A percentile compares a stretch with the other conserved stretches of the same genome.
Evolutionary conservation across 2,888 invertebrate species (phyloP).

Genomic region (Rhagonycha lutea): DNA sequence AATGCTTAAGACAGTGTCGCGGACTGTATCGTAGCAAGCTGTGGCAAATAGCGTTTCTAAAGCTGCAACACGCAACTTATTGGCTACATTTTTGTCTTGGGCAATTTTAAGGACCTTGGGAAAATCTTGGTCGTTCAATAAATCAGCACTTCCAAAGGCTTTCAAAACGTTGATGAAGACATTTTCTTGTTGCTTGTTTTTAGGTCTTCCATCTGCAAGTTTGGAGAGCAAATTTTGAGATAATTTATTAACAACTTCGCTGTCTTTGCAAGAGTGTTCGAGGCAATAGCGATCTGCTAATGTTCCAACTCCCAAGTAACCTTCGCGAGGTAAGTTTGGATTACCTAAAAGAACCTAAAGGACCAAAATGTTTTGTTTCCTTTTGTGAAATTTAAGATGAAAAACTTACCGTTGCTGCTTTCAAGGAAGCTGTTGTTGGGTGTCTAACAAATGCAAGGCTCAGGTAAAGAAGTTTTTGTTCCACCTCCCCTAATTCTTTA

Average conservation of each 20-base stretch:
- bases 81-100: constrained; percentile 62
- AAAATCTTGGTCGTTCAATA: constrained; percentile 65
- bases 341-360: constrained; percentile 63
- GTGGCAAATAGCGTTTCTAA: constrained; percentile 77
- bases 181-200: constrained; percentile 69
- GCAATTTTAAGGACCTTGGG: constrained; percentile 66
- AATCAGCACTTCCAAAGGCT: constrained; percentile 78
- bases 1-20: constrained; percentile 62
- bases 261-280: constrained; percentile 65
- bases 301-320: constrained; percentile 75
- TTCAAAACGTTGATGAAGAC: constrained; percentile 74
- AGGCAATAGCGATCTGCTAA: constrained; percentile 73
- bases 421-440: constrained; percentile 68
- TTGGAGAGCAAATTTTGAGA: constrained; percentile 68
- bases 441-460: constrained; percentile 71
- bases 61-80: constrained; percentile 77
- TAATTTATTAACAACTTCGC: constrained; percentile 65
- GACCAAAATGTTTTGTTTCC: not conserved
- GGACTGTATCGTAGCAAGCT: constrained; percentile 62
- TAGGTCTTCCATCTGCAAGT: constrained; percentile 69
- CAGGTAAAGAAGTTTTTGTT: constrained; percentile 67
- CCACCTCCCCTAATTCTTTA: constrained; percentile 62
- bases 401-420: constrained; percentile 62
- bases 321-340: constrained; percentile 66
- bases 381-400: not conserved